Evolutionary conservation across 2,797 vertebrate species (phyloP).

Genomic region (Xiphorhynchus erythropygius): DNA sequence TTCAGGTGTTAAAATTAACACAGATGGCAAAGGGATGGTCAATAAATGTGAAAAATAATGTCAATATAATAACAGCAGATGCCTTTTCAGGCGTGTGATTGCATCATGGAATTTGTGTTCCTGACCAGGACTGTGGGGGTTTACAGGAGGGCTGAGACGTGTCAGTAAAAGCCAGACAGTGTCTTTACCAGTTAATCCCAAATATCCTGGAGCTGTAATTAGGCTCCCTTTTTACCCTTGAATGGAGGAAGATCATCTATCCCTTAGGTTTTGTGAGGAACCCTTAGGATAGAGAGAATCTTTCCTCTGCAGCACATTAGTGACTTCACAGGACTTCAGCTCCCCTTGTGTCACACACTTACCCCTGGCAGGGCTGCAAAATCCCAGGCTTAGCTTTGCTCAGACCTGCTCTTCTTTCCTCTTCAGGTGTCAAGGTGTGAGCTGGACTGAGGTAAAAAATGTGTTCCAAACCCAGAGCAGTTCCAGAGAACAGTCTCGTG

Average conservation of each 20-base stretch:
- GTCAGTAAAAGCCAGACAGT: neutral
- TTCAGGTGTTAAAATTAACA: neutral
- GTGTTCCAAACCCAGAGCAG: neutral
- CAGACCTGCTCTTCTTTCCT: neutral
- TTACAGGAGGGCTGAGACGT: neutral
- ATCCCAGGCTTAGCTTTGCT: neutral
- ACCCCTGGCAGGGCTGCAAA: neutral
- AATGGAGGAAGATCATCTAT: neutral
- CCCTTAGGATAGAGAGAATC: neutral
- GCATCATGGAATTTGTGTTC: neutral
- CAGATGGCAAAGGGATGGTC: neutral
- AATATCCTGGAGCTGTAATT: neutral
- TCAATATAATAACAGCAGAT: neutral
- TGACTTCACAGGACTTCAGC: neutral
- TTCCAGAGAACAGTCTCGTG: neutral
- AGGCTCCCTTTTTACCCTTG: neutral
- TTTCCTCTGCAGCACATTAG: neutral
- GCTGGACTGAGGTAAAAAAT: neutral
- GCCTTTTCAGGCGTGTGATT: neutral
- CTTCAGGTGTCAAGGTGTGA: neutral
- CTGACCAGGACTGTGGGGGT: neutral
- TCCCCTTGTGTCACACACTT: fast-evolving
- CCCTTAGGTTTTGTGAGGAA: neutral
- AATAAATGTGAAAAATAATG: neutral
- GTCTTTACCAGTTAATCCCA: neutral